Percentiles rank a stretch among this genome's conserved stretches.
Evolutionary conservation across 2,113 vertebrate species (phyloP).

Genomic region (Dasyornis broadbenti): DNA sequence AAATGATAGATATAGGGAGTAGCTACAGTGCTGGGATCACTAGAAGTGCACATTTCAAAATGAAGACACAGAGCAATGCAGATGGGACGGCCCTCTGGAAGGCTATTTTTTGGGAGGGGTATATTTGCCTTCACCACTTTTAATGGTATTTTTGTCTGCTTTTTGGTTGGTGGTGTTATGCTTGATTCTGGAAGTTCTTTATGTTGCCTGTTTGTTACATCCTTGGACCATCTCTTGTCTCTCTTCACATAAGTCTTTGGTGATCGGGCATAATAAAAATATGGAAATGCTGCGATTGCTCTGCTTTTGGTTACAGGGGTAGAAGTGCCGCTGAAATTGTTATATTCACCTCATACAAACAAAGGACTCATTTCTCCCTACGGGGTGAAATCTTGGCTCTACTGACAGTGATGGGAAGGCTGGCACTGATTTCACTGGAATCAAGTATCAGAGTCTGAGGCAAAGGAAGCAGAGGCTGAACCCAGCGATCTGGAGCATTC

Average conservation of each 20-base stretch:
- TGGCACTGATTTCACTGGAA: neutral
- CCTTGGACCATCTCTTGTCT: neutral
- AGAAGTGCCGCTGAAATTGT: neutral
- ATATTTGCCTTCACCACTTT: neutral
- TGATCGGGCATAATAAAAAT: neutral
- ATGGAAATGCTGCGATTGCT: neutral
- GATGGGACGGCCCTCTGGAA: conserved; percentile 52
- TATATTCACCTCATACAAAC: neutral
- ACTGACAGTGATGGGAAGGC: neutral
- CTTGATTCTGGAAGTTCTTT: neutral
- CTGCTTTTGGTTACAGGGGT: neutral
- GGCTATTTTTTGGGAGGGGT: conserved; percentile 47
- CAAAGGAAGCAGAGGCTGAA: neutral
- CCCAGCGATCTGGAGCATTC: neutral
- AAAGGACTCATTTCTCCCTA: neutral
- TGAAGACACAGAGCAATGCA: conserved; percentile 61
- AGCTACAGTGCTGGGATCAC: conserved; percentile 69
- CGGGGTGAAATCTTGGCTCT: neutral
- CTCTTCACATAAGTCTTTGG: neutral
- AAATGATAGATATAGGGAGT: conserved; percentile 73
- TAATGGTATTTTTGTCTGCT: neutral
- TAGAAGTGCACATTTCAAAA: conserved; percentile 70
- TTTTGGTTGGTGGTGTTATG: neutral
- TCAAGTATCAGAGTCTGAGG: neutral
- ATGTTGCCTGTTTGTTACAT: neutral